phyloP scores from a whole-genome alignment of 2,888 invertebrate species.

The Smittia sp. region DNA sequence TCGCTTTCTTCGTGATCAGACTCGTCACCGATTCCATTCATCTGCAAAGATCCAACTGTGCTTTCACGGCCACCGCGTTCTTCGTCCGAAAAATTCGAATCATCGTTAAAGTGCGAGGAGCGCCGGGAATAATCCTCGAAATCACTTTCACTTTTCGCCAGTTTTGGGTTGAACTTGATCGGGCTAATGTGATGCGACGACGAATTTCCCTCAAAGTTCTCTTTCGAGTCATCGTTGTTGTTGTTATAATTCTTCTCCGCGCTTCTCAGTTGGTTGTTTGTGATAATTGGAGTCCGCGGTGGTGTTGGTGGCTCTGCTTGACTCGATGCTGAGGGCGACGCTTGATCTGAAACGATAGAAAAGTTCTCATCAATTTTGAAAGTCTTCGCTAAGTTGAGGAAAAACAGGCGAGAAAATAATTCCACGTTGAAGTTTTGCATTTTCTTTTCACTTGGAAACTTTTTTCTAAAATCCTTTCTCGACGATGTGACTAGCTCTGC shows the following conservation, averaged over 20 bases:
- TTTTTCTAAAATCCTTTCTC: conserved; percentile 7
- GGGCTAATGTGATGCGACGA: conserved; percentile 6
- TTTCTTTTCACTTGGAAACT: background rate
- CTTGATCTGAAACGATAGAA: conserved; percentile 36
- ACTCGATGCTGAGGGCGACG: conserved; percentile 35
- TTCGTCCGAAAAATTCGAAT: conserved; percentile 34
- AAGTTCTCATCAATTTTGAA: conserved; percentile 31
- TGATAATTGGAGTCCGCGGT: conserved; percentile 24
- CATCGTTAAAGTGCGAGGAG: conserved; percentile 27
- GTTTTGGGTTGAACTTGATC: conserved; percentile 3
- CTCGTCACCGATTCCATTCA: conserved; percentile 26
- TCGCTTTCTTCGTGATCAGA: conserved; percentile 30
- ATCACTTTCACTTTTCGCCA: conserved; percentile 35
- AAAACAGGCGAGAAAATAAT: conserved; percentile 37
- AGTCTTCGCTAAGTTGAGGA: conserved; percentile 24
- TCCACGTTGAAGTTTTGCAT: conserved; percentile 36
- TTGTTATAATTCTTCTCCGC: conserved; percentile 27
- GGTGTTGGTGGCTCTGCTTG: conserved; percentile 40
- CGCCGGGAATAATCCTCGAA: conserved; percentile 13
- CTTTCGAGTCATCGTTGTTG: conserved; percentile 37
- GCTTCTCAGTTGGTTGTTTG: background rate
- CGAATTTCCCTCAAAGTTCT: conserved; percentile 29
- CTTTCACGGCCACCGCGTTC: conserved; percentile 21
- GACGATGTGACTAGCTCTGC: conserved; percentile 33
- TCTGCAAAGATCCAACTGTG: background rate